Percentiles rank a stretch among this genome's conserved stretches.
These are phyloP conservation scores for Lagorchestes hirsutus DNA, from an alignment of 2,797 vertebrate species.

Conservation along the genomic window DNA sequence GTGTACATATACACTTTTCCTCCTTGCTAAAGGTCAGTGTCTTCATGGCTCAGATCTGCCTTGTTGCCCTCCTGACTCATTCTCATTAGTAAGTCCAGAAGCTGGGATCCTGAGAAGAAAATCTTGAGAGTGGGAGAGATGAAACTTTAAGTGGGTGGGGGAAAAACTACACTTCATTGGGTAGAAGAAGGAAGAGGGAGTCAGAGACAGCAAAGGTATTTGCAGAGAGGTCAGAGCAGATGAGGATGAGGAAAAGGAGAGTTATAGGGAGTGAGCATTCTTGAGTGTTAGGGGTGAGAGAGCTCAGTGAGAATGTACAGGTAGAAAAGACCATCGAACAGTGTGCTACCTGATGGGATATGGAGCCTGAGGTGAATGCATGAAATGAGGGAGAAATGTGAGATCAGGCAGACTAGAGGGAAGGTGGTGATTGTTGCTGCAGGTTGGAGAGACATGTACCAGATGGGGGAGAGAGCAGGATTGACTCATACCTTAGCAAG, in stretches of 20 bases:
- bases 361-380: not conserved
- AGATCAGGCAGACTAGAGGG: not conserved
- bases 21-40: not conserved
- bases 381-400: not conserved
- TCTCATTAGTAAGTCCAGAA: not conserved
- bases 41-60: not conserved
- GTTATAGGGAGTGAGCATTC: not conserved
- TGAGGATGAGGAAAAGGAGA: not conserved
- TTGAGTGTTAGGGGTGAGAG: too few relatives aligned
- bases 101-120: not conserved
- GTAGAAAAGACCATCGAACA: not conserved
- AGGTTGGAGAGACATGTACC: not conserved
- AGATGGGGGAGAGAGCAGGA: not conserved
- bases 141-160: not conserved
- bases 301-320: not conserved
- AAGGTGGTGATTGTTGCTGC: not conserved
- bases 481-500: not conserved
- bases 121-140: not conserved
- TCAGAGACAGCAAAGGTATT: not conserved
- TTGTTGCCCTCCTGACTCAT: not conserved
- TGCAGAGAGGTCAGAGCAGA: not conserved
- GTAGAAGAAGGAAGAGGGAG: not conserved
- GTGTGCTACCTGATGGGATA: rapidly evolving
- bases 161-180: not conserved
- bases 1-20: not conserved